These are phyloP conservation scores for Drosophila barbarae DNA, from an alignment of 2,888 invertebrate genomes.

Conservation along the genomic window DNA sequence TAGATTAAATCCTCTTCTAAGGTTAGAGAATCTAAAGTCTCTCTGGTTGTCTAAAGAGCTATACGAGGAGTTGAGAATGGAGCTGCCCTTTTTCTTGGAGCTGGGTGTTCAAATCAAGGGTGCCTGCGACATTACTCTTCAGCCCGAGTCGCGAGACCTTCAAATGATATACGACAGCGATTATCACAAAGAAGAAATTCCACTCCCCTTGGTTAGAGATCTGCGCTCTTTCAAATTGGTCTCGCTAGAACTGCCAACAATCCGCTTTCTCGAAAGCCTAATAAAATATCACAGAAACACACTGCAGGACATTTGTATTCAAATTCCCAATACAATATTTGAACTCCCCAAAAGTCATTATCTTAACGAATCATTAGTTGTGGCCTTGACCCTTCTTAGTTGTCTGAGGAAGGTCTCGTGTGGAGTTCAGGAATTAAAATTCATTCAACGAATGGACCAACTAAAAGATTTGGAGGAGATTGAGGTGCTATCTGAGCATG, in stretches of 20 bases:
- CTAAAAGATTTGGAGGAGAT: slow-evolving; percentile 6
- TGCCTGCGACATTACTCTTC: neutral
- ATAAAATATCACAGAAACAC: neutral
- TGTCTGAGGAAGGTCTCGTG: neutral
- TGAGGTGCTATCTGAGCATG: slow-evolving; percentile 1
- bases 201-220: slow-evolving; percentile 1
- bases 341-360: neutral
- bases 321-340: neutral
- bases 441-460: slow-evolving; percentile 2
- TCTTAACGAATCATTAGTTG: neutral
- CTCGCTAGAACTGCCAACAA: accelerated
- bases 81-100: slow-evolving; percentile 7
- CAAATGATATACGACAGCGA: accelerated
- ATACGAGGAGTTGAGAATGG: neutral
- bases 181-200: neutral
- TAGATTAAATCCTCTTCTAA: neutral
- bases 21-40: neutral
- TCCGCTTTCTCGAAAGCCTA: neutral
- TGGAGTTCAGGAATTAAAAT: neutral
- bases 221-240: neutral
- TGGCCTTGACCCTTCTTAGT: neutral
- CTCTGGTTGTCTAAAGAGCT: neutral
- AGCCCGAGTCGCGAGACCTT: neutral
- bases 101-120: neutral
- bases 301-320: neutral